Evolutionary conservation across 1,140 invertebrate species (phyloP).

Genomic region (Pogonomyrmex barbatus): DNA sequence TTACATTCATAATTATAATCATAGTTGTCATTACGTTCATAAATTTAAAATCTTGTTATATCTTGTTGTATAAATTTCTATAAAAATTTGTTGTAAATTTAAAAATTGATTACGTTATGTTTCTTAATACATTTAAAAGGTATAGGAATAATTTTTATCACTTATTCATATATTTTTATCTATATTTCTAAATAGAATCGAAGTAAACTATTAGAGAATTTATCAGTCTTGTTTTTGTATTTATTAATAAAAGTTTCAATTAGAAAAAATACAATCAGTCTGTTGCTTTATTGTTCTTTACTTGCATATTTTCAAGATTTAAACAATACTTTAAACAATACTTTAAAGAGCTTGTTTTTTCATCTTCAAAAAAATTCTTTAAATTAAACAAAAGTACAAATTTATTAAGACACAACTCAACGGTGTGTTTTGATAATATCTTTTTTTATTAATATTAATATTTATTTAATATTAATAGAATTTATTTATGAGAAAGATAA

Average conservation of each 20-base stretch:
- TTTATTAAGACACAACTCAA: constrained; percentile 42
- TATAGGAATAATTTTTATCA: neutral
- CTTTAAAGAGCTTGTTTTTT: neutral
- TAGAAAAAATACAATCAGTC: neutral
- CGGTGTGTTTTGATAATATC: constrained; percentile 30
- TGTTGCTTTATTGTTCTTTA: neutral
- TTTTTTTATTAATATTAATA: constrained; percentile 31
- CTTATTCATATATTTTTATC: neutral
- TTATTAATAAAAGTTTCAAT: neutral
- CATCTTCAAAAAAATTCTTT: constrained; percentile 5
- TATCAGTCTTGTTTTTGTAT: neutral
- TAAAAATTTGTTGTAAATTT: neutral
- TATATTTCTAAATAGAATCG: neutral
- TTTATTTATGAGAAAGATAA: constrained; percentile 39
- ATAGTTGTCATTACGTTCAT: neutral
- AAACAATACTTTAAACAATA: neutral
- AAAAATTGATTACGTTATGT: neutral
- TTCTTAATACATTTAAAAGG: neutral
- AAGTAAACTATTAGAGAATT: neutral
- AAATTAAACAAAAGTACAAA: constrained; percentile 54
- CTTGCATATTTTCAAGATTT: constrained; percentile 30
- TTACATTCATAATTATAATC: too few species aligned
- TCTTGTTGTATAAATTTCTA: too few species aligned
- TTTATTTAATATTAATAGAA: neutral
- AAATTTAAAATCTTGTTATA: neutral